A percentile compares a stretch with the other conserved stretches of the same genome.
Evolutionary conservation across 2,888 invertebrate species (phyloP).

Genomic region (Fragum fragum): DNA sequence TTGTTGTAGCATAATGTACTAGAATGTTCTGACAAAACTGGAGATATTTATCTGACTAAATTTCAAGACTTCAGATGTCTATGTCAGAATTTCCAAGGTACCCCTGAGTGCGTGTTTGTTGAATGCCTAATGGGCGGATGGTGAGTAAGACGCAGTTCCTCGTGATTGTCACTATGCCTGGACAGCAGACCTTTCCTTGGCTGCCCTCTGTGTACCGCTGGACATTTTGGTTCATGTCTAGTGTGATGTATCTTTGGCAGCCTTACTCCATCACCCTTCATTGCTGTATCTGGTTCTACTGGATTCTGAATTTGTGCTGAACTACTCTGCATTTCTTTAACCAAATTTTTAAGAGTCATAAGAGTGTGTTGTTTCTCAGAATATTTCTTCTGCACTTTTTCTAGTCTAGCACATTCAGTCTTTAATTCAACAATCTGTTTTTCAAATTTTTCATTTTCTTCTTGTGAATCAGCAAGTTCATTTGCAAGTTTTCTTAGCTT

Average conservation of each 20-base stretch:
- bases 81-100: constrained; percentile 23
- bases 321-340: constrained; percentile 55
- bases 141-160: constrained; percentile 12
- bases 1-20: too few relatives aligned
- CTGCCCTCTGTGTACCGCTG: background rate
- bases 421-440: constrained; percentile 46
- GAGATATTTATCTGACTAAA: too few relatives aligned
- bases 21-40: too few relatives aligned
- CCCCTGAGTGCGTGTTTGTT: background rate
- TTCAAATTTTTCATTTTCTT: constrained; percentile 56
- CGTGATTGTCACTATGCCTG: constrained; percentile 15
- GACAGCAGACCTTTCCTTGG: background rate
- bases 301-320: background rate
- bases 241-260: constrained; percentile 15
- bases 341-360: constrained; percentile 68
- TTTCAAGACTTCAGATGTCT: background rate
- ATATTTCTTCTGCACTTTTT: constrained; percentile 62
- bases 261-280: background rate
- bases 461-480: constrained; percentile 38
- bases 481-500: constrained; percentile 38
- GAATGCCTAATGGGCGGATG: constrained; percentile 17
- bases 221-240: background rate
- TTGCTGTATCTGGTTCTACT: background rate
- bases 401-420: constrained; percentile 53
- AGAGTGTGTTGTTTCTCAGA: constrained; percentile 73